phyloP scores from a whole-genome alignment of 2,888 invertebrate species.

The Platycnemis pennipes region DNA sequence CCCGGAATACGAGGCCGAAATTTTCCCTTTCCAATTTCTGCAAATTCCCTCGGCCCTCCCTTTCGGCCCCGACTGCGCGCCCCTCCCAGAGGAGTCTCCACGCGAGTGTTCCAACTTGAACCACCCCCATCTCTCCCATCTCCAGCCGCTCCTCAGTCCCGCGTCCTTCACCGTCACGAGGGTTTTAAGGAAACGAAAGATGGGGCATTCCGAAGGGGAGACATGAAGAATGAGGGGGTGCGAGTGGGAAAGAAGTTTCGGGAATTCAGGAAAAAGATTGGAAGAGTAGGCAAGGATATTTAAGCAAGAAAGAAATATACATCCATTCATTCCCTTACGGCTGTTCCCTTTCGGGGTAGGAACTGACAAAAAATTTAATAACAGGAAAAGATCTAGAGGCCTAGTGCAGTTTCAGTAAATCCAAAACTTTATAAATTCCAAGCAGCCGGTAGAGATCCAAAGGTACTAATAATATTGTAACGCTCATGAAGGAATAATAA shows the following conservation, averaged over 20 bases:
- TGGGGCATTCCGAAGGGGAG: not conserved
- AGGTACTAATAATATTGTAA: too few relatives aligned
- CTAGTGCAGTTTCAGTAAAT: too few relatives aligned
- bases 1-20: not conserved
- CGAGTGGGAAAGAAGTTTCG: not conserved
- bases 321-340: too few relatives aligned
- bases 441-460: too few relatives aligned
- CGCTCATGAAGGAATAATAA: too few relatives aligned
- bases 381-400: too few relatives aligned
- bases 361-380: too few relatives aligned
- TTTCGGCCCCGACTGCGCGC: not conserved
- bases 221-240: not conserved
- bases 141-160: not conserved
- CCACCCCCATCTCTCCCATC: not conserved
- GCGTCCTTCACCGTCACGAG: not conserved
- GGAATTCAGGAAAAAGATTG: not conserved
- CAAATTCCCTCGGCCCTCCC: not conserved
- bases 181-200: not conserved
- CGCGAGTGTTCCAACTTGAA: constrained; percentile 1
- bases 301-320: too few relatives aligned
- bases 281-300: not conserved
- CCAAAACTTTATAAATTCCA: too few relatives aligned
- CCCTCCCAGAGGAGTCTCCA: not conserved
- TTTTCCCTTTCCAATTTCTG: constrained; percentile 9
- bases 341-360: too few relatives aligned